These are phyloP conservation scores for Xenopus borealis DNA, from an alignment of 2,113 vertebrate species.

Conservation along the genomic window DNA sequence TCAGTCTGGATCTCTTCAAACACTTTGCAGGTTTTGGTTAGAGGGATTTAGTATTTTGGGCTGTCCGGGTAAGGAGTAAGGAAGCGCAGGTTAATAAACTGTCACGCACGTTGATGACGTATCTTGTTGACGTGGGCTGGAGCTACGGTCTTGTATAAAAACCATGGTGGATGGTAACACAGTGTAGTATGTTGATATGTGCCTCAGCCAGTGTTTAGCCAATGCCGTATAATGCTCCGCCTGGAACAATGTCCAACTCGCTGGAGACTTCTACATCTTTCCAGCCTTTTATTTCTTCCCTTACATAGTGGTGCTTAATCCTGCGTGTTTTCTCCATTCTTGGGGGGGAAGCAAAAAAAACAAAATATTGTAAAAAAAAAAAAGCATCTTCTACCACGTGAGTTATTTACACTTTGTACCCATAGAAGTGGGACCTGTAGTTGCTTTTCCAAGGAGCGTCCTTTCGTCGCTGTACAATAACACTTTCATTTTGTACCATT, in stretches of 20 bases:
- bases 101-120: slow-evolving; percentile 62
- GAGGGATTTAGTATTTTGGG: no score
- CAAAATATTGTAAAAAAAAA: background rate
- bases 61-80: no score
- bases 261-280: slow-evolving; percentile 63
- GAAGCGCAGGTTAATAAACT: slow-evolving; percentile 59
- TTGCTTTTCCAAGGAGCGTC: slow-evolving; percentile 50
- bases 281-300: slow-evolving; percentile 64
- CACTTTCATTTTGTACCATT: slow-evolving; percentile 38
- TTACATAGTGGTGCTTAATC: slow-evolving; percentile 70
- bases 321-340: slow-evolving; percentile 52
- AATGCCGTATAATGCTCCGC: slow-evolving; percentile 60
- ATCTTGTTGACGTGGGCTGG: slow-evolving; percentile 53
- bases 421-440: slow-evolving; percentile 58
- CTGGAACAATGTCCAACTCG: slow-evolving; percentile 56
- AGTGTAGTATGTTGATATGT: slow-evolving; percentile 60
- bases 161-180: slow-evolving; percentile 61
- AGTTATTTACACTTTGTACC: slow-evolving; percentile 20
- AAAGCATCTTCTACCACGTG: no score
- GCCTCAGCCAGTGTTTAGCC: slow-evolving; percentile 61
- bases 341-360: slow-evolving; percentile 29
- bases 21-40: no score
- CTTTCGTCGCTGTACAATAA: slow-evolving; percentile 51
- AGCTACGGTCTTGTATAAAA: slow-evolving; percentile 59
- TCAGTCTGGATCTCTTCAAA: no score